Evolutionary conservation across 1,140 invertebrate genomes (phyloP).

Genomic region (Zophobas atratus): DNA sequence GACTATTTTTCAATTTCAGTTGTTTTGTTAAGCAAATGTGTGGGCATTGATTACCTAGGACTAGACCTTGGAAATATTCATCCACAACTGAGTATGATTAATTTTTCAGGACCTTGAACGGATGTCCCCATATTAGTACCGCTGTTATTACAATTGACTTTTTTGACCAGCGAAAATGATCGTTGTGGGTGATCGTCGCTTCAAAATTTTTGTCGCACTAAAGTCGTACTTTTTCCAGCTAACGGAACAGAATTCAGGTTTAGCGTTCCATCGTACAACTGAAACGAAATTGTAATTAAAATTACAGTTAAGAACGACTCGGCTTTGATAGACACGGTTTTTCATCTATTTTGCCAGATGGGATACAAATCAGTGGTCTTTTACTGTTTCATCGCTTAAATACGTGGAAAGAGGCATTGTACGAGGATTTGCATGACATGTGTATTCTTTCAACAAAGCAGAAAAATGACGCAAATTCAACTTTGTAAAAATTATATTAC

Average conservation of each 20-base stretch:
- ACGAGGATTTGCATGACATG: background rate
- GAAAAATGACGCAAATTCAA: conserved; percentile 13
- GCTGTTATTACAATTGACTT: conserved; percentile 26
- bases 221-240: background rate
- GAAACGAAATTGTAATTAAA: too few species aligned
- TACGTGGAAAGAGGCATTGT: too few species aligned
- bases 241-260: background rate
- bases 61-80: conserved; percentile 11
- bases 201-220: background rate
- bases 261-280: too few species aligned
- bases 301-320: too few species aligned
- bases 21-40: conserved; percentile 8
- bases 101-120: conserved; percentile 19
- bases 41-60: conserved; percentile 1
- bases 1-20: background rate
- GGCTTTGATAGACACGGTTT: too few species aligned
- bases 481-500: conserved; percentile 17
- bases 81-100: conserved; percentile 18
- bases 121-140: conserved; percentile 29
- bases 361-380: too few species aligned
- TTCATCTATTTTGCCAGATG: too few species aligned
- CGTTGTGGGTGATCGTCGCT: background rate
- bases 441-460: background rate
- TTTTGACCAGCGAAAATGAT: conserved; percentile 1
- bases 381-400: too few species aligned